phyloP scores from a whole-genome alignment of 2,888 invertebrate species.

The Aphrophora alni region DNA sequence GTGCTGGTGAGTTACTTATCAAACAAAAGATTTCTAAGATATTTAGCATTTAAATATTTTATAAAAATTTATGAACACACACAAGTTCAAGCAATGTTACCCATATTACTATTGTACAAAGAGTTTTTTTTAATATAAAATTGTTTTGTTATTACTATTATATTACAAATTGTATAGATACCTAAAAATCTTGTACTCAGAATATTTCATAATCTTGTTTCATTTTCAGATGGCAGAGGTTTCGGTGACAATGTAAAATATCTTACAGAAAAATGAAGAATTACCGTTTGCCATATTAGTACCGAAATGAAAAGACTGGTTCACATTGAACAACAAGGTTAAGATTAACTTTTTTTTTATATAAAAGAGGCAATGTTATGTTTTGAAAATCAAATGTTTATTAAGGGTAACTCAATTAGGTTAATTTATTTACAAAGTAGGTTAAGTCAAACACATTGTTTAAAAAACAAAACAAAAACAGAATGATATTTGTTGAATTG shows the following conservation, averaged over 20 bases:
- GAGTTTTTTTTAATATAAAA: too few relatives aligned
- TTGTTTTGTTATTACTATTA: too few relatives aligned
- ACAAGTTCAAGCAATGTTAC: too few relatives aligned
- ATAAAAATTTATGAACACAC: too few relatives aligned
- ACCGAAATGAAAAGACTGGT: conserved; percentile 36
- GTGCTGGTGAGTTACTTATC: too few relatives aligned
- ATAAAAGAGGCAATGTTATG: background rate
- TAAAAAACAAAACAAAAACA: too few relatives aligned
- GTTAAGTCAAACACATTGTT: background rate
- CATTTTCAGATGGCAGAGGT: conserved; percentile 42
- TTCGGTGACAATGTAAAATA: conserved; percentile 28
- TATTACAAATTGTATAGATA: too few relatives aligned
- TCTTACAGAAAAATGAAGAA: background rate
- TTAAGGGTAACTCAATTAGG: background rate
- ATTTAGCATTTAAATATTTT: too few relatives aligned
- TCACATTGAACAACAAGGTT: background rate
- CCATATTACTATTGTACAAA: too few relatives aligned
- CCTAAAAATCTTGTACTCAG: too few relatives aligned
- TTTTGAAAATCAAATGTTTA: conserved; percentile 6
- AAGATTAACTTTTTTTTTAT: background rate
- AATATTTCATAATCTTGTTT: background rate
- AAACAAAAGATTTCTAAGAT: too few relatives aligned
- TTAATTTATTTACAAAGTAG: conserved; percentile 6
- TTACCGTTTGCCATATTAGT: conserved; percentile 33
- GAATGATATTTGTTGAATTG: too few relatives aligned